These are phyloP conservation scores for Diaperis boleti DNA, from an alignment of 2,888 invertebrate genomes.

Conservation along the genomic window DNA sequence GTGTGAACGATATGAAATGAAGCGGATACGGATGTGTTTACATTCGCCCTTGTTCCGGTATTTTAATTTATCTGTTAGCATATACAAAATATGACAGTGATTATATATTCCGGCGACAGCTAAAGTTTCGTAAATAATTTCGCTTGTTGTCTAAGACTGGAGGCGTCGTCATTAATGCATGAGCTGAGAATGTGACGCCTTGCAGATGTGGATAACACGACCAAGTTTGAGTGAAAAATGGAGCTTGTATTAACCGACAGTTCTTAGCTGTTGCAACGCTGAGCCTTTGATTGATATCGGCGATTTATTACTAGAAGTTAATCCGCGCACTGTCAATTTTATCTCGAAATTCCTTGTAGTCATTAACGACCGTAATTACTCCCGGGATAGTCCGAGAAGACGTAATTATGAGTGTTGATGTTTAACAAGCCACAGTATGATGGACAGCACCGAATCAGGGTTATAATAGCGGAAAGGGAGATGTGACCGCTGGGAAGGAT, in stretches of 20 bases:
- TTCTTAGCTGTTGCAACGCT: too few relatives aligned
- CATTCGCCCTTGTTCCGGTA: not conserved
- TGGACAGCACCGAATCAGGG: not conserved
- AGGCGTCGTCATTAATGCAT: constrained; percentile 7
- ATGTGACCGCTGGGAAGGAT: not conserved
- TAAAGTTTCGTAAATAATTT: constrained; percentile 13
- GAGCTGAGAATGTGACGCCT: constrained; percentile 1
- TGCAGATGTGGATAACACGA: constrained; percentile 33
- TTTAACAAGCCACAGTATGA: constrained; percentile 18
- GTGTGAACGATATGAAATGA: constrained; percentile 24
- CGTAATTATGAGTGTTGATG: constrained; percentile 37
- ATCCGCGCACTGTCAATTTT: too few relatives aligned
- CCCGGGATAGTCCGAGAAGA: constrained; percentile 9
- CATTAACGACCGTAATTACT: constrained; percentile 34
- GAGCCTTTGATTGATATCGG: too few relatives aligned
- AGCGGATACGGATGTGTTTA: constrained; percentile 11
- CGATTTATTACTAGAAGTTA: too few relatives aligned
- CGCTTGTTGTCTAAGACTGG: constrained; percentile 1
- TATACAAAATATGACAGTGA: not conserved
- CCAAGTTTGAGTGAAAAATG: too few relatives aligned
- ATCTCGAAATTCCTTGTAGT: too few relatives aligned
- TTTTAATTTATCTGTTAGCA: constrained; percentile 5
- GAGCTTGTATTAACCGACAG: too few relatives aligned
- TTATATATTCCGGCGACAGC: constrained; percentile 10
- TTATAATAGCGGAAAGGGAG: not conserved